Base-by-base conservation (phyloP, 2,113 vertebrate genomes). In the Podocnemis expansa region DNA sequence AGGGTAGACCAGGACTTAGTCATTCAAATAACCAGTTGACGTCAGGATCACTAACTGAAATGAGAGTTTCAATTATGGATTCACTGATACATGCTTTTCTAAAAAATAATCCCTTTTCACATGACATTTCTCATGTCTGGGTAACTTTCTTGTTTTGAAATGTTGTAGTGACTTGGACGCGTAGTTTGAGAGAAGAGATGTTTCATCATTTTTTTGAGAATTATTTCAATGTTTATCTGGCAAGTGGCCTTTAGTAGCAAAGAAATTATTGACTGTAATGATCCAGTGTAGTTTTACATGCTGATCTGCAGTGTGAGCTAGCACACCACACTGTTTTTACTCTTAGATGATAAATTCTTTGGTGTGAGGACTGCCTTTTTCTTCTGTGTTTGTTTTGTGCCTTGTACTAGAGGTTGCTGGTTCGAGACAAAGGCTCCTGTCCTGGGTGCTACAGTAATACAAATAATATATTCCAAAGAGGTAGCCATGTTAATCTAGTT, bases 151-250 rank as follows among this genome's bases (percentile, higher is more conserved):
- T 16, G 11, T 34, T 2, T 85, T 84, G 90, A 63, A 91, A 38
- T 4, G 49, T 87, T 91, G 52, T 0, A 5, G 80, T 96, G 93
- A 58, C 78, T 90, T 51, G 34, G 4, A n/a, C 27, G 49, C 54
- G 31, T 51, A 10, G 13, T 82, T 89, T 56, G 93, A 96, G 88
- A 83, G 90, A 43, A 94, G 85, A 76, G 79, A 70, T 13, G 58
- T 93, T 93, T 47, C 91, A 84, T 95, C 75, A 82, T 84, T 84
- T 78, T n/a, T 91, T 54, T 91, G 80, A 52, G 81, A 73, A 41
- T 31, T 81, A 52, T 88, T 91, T 47, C 89, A 85, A 1, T 91
- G 4, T 95, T 82, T 56, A 11, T 38, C 58, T 85, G 58, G 88
- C 80, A 27, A 5, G 3, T 63, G 86, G 90, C 88, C 84, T n/a